These are phyloP conservation scores for Chironomus striatipennis DNA, from an alignment of 1,140 invertebrate genomes.

Conservation along the genomic window DNA sequence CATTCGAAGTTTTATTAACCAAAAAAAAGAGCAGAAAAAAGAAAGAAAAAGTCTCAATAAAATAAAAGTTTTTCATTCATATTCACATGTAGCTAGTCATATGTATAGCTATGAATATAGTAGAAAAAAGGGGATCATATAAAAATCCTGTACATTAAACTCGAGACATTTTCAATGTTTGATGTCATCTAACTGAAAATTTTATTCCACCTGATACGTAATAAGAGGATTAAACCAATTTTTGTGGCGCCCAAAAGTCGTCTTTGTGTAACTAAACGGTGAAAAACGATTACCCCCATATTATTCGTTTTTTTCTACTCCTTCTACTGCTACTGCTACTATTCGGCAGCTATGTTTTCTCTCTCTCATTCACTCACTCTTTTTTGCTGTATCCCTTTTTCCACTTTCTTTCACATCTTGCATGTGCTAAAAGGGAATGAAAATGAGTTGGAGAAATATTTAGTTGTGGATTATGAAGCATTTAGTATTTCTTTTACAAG, in stretches of 20 bases:
- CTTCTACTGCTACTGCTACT: neutral
- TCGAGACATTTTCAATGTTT: neutral
- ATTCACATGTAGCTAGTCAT: neutral
- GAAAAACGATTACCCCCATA: constrained; percentile 22
- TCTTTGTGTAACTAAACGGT: constrained; percentile 22
- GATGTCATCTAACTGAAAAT: neutral
- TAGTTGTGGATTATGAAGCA: too few species aligned
- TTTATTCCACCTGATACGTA: neutral
- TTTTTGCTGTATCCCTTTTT: neutral
- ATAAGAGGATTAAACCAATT: neutral
- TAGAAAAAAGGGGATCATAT: neutral
- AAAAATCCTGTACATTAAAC: constrained; percentile 4
- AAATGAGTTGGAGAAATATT: too few species aligned
- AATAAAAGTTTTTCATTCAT: neutral
- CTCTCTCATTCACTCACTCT: neutral
- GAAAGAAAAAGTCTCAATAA: neutral
- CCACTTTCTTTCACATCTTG: too few species aligned
- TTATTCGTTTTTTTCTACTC: neutral
- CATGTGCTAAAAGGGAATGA: too few species aligned
- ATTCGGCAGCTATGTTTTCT: too few species aligned
- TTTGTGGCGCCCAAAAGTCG: constrained; percentile 17
- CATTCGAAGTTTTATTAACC: constrained; percentile 19
- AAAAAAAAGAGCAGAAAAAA: neutral
- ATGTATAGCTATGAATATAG: neutral
- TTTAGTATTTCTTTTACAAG: too few species aligned